phyloP scores from a whole-genome alignment of 1,140 invertebrate species.

The Temnothorax curvispinosus region DNA sequence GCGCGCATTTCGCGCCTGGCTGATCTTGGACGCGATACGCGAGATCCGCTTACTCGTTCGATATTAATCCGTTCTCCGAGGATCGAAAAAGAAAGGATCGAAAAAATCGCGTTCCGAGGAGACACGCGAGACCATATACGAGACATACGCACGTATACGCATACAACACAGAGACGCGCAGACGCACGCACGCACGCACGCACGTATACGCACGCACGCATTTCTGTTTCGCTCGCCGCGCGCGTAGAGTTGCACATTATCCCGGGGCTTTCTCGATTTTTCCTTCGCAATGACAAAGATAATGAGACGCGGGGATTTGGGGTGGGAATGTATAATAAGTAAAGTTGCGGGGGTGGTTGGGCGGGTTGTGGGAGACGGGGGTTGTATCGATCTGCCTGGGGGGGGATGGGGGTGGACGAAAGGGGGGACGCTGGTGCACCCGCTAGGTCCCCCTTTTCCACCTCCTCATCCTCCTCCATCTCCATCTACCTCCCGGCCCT shows the following conservation, averaged over 20 bases:
- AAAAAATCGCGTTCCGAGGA: conserved; percentile 1
- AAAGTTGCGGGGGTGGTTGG: conserved; percentile 77
- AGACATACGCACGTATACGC: not conserved
- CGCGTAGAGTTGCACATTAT: conserved; percentile 18
- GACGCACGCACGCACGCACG: not conserved
- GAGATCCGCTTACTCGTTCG: not conserved
- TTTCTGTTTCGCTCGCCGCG: not conserved
- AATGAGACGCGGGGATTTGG: conserved; percentile 85
- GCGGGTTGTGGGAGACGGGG: conserved; percentile 81
- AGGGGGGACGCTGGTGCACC: conserved; percentile 65
- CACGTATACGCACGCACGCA: not conserved
- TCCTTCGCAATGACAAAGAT: conserved; percentile 86
- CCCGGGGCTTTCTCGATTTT: conserved; percentile 70
- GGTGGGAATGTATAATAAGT: conserved; percentile 80
- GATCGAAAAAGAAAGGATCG: conserved; percentile 36
- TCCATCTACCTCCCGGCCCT: conserved; percentile 66
- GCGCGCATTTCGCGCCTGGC: not conserved
- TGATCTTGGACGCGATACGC: not conserved
- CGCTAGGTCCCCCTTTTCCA: conserved; percentile 73
- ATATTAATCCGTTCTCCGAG: not conserved
- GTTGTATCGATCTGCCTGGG: conserved; percentile 83
- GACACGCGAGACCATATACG: not conserved
- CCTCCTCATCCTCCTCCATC: conserved; percentile 78
- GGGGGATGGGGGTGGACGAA: conserved; percentile 56
- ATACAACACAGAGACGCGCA: not conserved